phyloP scores from a whole-genome alignment of 1,140 invertebrate genomes.

The Aphaenogaster ashmeadi region DNA sequence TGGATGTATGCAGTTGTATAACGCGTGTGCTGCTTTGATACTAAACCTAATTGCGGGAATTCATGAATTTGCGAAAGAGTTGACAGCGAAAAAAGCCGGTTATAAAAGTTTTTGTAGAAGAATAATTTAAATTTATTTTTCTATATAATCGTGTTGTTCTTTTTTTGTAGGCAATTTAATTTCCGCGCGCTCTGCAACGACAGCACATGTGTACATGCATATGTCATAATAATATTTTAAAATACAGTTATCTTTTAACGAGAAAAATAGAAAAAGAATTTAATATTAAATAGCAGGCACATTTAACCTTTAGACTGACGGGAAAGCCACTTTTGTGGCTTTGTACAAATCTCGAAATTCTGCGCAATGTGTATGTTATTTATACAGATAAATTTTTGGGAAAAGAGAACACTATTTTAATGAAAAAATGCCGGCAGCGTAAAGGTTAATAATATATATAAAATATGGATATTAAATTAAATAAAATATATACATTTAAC shows the following conservation, averaged over 20 bases:
- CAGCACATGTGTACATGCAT: neutral
- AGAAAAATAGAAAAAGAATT: neutral
- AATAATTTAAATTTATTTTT: neutral
- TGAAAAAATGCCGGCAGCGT: too few species aligned
- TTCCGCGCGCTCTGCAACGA: too few species aligned
- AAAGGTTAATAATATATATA: neutral
- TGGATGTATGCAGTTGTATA: slow-evolving; percentile 30
- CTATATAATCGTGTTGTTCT: neutral
- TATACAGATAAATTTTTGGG: too few species aligned
- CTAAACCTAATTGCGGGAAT: neutral
- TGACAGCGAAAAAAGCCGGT: neutral
- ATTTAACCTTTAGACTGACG: too few species aligned
- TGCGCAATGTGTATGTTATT: too few species aligned
- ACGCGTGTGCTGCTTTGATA: slow-evolving; percentile 27
- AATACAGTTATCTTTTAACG: neutral
- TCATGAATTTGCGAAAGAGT: neutral
- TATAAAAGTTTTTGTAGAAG: neutral
- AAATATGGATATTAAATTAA: neutral
- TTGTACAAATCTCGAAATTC: too few species aligned
- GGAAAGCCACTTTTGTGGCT: too few species aligned
- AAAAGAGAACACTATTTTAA: too few species aligned
- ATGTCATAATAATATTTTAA: neutral
- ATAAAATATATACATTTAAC: neutral
- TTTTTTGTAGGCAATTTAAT: neutral
- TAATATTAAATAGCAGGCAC: neutral